These are phyloP conservation scores for Calliopsis andreniformis DNA, from an alignment of 1,140 invertebrate species.

Conservation along the genomic window DNA sequence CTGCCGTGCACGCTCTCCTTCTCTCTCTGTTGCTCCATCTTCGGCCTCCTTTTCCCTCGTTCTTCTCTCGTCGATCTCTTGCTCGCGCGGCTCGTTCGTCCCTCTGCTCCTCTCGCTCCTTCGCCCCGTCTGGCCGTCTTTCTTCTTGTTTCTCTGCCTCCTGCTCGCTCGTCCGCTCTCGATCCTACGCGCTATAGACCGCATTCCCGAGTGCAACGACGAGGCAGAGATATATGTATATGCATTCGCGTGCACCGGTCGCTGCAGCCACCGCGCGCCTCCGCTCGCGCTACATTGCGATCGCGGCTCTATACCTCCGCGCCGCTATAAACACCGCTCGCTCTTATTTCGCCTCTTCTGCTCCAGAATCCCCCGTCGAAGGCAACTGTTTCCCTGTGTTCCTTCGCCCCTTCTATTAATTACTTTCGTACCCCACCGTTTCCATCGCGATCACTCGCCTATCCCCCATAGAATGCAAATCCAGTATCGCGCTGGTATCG, in stretches of 20 bases:
- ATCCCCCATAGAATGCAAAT: slow-evolving; percentile 28
- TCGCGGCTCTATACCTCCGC: slow-evolving; percentile 36
- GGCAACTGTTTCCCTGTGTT: not conserved
- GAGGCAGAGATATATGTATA: slow-evolving; percentile 69
- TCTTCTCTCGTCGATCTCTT: not conserved
- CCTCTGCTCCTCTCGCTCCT: slow-evolving; percentile 5
- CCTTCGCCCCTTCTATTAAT: not conserved
- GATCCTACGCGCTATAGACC: slow-evolving; percentile 70
- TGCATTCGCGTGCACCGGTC: slow-evolving; percentile 68
- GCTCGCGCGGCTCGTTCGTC: slow-evolving; percentile 13
- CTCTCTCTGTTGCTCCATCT: slow-evolving; percentile 29
- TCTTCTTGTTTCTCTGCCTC: slow-evolving; percentile 47
- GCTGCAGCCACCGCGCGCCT: slow-evolving; percentile 49
- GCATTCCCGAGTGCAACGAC: slow-evolving; percentile 70
- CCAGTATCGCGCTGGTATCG: not conserved
- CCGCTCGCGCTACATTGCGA: slow-evolving; percentile 36
- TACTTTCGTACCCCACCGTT: not conserved
- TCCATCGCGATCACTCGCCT: not conserved
- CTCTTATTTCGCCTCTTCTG: not conserved
- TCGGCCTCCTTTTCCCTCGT: slow-evolving; percentile 15
- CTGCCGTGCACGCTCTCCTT: slow-evolving; percentile 62
- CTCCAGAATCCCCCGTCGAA: slow-evolving; percentile 11
- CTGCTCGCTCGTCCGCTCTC: slow-evolving; percentile 62
- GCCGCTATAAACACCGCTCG: slow-evolving; percentile 1
- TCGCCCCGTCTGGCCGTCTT: slow-evolving; percentile 4